phyloP scores from a whole-genome alignment of 1,140 invertebrate genomes.

The Leptopilina clavipes region DNA sequence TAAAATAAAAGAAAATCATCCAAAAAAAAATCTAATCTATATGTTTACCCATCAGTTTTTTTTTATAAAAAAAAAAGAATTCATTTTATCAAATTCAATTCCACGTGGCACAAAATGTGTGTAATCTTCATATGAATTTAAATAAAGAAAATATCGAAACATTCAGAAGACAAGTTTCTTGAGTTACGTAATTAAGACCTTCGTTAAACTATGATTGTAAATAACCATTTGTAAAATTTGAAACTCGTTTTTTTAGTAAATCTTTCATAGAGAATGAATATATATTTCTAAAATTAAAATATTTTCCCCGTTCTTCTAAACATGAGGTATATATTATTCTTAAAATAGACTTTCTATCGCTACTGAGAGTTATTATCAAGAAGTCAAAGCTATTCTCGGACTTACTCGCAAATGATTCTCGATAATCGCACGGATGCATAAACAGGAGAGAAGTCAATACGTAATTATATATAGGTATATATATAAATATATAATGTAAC shows the following conservation, averaged over 20 bases:
- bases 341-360: constrained; percentile 31
- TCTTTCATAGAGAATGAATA: background rate
- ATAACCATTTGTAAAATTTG: background rate
- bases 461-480: background rate
- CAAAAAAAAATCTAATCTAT: too few species aligned
- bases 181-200: background rate
- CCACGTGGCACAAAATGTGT: background rate
- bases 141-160: background rate
- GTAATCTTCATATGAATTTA: constrained; percentile 1
- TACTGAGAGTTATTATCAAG: constrained; percentile 21
- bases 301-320: background rate
- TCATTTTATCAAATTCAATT: background rate
- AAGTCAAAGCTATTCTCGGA: constrained; percentile 1
- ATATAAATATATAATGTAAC: background rate
- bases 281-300: background rate
- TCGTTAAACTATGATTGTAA: background rate
- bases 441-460: background rate
- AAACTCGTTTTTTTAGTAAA: background rate
- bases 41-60: too few species aligned
- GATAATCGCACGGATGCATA: constrained; percentile 7
- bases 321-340: background rate
- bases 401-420: background rate
- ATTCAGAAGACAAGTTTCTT: constrained; percentile 1
- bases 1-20: background rate
- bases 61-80: background rate